Conservation (phyloP, 2,888 invertebrate genomes). For the Tetanocera ferruginea region DNA sequence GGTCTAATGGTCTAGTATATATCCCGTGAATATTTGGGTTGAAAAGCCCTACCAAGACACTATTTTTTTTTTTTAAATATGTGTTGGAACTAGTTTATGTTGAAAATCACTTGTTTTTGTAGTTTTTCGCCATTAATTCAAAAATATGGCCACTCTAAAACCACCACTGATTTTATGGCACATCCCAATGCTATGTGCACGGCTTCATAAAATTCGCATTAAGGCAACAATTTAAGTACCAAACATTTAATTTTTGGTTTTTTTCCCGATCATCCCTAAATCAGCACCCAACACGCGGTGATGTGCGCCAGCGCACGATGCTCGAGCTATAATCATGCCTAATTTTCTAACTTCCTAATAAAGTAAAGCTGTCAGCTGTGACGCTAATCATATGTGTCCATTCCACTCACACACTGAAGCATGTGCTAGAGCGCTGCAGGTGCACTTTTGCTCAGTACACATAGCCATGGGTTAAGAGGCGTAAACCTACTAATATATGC, state of each 20-base stretch:
- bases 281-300: neutral
- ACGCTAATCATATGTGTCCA: neutral
- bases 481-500: slow-evolving; percentile 44
- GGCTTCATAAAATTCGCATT: too few species aligned
- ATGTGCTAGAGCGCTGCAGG: neutral
- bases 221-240: neutral
- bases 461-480: slow-evolving; percentile 11
- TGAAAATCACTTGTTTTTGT: too few species aligned
- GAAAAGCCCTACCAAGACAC: too few species aligned
- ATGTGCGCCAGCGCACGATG: neutral
- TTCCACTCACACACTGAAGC: neutral
- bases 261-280: slow-evolving; percentile 2
- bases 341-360: neutral
- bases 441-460: neutral
- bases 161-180: neutral
- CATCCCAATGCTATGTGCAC: neutral
- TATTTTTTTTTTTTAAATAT: too few species aligned
- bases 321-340: neutral
- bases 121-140: too few species aligned
- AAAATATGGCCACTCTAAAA: neutral
- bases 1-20: too few species aligned
- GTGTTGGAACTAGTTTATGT: too few species aligned
- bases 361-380: slow-evolving; percentile 19
- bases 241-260: neutral
- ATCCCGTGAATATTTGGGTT: too few species aligned